phyloP scores from a whole-genome alignment of 1,140 invertebrate genomes.

The Mylabris phalerata region DNA sequence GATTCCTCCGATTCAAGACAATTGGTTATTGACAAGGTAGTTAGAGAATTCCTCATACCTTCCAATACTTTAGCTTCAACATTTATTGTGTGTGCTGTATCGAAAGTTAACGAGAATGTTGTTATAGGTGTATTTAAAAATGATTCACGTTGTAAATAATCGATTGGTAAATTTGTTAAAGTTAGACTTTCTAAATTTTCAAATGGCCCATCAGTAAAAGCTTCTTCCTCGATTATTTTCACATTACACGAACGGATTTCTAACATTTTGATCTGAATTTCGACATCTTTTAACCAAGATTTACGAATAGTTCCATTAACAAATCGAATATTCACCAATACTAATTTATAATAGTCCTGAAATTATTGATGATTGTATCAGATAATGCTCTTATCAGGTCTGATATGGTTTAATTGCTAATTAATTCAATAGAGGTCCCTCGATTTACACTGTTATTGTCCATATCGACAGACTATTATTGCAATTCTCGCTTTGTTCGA shows the following conservation, averaged over 20 bases:
- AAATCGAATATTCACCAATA: background rate
- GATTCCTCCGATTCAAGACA: background rate
- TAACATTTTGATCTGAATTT: background rate
- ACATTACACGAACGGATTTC: conserved; percentile 4
- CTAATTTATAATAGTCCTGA: background rate
- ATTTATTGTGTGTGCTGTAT: background rate
- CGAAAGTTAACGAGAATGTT: background rate
- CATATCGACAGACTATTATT: too few relatives aligned
- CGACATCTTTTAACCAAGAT: conserved; percentile 4
- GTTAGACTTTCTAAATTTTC: conserved; percentile 8
- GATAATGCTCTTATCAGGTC: too few relatives aligned
- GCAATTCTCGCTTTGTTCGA: too few relatives aligned
- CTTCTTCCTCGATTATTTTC: conserved; percentile 1
- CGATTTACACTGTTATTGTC: too few relatives aligned
- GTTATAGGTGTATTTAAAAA: background rate
- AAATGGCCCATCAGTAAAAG: conserved; percentile 3
- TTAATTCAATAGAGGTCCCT: too few relatives aligned
- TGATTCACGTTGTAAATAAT: background rate
- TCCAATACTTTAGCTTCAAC: conserved; percentile 3
- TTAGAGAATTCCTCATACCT: background rate
- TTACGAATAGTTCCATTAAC: conserved; percentile 1
- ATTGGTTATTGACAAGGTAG: background rate
- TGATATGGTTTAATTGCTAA: too few relatives aligned
- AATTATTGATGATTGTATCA: background rate
- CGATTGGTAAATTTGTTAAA: background rate